Base-by-base conservation (phyloP, 1,140 invertebrate genomes). In the Mactra quadrangularis region DNA sequence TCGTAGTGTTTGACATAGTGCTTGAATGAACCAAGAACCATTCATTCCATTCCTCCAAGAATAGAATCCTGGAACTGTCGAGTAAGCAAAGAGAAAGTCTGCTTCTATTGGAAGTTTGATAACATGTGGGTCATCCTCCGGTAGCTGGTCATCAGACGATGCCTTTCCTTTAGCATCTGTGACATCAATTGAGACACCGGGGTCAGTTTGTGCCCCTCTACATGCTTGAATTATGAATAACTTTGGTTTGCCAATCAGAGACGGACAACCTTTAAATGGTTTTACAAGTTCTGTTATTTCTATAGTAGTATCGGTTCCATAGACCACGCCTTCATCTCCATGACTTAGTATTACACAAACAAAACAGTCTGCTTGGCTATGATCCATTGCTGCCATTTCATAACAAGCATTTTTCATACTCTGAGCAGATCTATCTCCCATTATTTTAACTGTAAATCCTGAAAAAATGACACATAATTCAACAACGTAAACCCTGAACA, bases 71-170 rank as follows among this genome's bases (percentile, higher is more conserved):
- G 97, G 96, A 72, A 98, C 96, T n/a, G 97, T 98, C 7, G 97
- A 98, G 92, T 97, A 99, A 15, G 96, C 96, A 89, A 99, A 97
- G 13, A 99, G 93, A 93, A 98, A 98, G 92, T 99, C 98, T n/a
- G 98, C 97, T 93, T 98, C 96, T 78, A 95, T 94, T 17, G 98
- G 98, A 91, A 99, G 68, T 62, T 60, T 71, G 13, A 82, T 57
- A 15, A 59, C 22, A 7, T 29, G 22, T 35, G 33, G 33, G 52
- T 59, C 41, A 22, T n/a, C 55, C 25, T n/a, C 11, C 2, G 22
- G 27, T 3, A 22, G 1, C 9, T 53, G 29, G 19, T 11, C 27
- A 11, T 31, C 47, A 60, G 45, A 27, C 3, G 35, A n/a, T 13
- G 59, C 60, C 53, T 35, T 52, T 13, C 38, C 35, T 41, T 64